Base-by-base conservation (phyloP, 2,888 invertebrate genomes). In the Barypeithes pellucidus region DNA sequence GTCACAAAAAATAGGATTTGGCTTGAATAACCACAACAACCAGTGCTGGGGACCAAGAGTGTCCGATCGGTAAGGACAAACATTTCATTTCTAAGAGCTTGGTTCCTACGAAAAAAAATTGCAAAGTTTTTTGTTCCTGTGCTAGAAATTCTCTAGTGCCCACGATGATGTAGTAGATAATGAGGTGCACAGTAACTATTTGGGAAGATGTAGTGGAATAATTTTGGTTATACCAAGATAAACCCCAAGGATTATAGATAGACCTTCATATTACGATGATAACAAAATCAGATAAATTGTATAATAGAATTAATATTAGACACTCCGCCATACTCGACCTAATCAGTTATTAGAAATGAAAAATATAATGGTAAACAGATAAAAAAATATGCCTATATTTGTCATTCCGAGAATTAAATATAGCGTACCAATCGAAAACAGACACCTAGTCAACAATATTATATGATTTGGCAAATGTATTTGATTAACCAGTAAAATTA, bases 321-420 rank as follows among this genome's bases (percentile, higher is more conserved):
- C 24, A 24, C 52, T 52, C 29, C 20, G 14, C n/a, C n/a, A 4
- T 4, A 52, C 24, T 24, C 7, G 24, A 52, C 29, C 52, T 52
- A 52, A 52, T 52, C 52, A 29, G 14, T 52, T 47, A 29, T 52
- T 52, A 52, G 14, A 52, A 52, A 24, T 29, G 14, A 14, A 9
- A 52, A 29, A 52, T n/a, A n/a, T 7, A 14, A 24, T 14, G 14
- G 29, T 29, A 29, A 52, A 29, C 52, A 52, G 52, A 29, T 14
- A 52, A 29, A 20, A 22, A 14, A 14, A 52, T 1, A 4, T 11
- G 9, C 3, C 7, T 47, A 47, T 22, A 3, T 24, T 22, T 22
- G 47, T 50, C 24, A 52, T 24, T 52, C 52, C 2, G n/a, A 29
- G 29, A 52, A 29, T 24, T 29, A 29, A 29, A 9, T 14, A 29